Percentiles rank a stretch among this genome's conserved stretches.
phyloP scores from a whole-genome alignment of 1,140 invertebrate species.

The Drosophila subpulchrella region DNA sequence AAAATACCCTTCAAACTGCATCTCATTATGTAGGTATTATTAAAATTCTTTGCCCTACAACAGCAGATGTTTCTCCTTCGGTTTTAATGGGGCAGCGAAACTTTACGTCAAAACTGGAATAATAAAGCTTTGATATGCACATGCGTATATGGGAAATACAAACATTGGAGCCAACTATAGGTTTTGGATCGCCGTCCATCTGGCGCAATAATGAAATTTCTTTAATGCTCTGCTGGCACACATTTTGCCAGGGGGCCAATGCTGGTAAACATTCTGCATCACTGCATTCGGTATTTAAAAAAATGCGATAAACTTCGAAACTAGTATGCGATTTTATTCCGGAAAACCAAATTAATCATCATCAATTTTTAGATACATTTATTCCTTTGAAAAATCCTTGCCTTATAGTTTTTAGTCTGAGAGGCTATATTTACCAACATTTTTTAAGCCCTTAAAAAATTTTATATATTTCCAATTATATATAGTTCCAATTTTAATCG shows the following conservation, averaged over 20 bases:
- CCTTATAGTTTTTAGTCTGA: no score
- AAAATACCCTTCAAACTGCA: slow-evolving; percentile 38
- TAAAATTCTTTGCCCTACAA: slow-evolving; percentile 42
- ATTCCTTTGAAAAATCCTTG: no score
- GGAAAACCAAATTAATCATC: no score
- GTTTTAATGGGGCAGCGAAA: slow-evolving; percentile 41
- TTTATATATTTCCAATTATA: no score
- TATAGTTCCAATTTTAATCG: no score
- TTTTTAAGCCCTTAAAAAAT: no score
- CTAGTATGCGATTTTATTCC: no score
- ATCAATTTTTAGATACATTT: no score
- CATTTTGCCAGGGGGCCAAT: slow-evolving; percentile 10
- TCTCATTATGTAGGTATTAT: slow-evolving; percentile 63
- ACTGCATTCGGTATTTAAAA: neutral
- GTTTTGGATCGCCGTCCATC: slow-evolving; percentile 26
- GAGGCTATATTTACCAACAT: no score
- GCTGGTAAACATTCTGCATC: neutral
- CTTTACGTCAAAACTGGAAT: slow-evolving; percentile 57
- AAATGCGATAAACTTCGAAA: neutral
- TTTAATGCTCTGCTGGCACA: slow-evolving; percentile 12
- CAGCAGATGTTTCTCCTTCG: slow-evolving; percentile 42
- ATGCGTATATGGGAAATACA: slow-evolving; percentile 25
- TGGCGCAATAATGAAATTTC: slow-evolving; percentile 54
- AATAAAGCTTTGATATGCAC: slow-evolving; percentile 58
- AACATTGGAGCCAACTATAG: slow-evolving; percentile 35